These are phyloP conservation scores for Desmophyllum pertusum DNA, from an alignment of 92 coral and sea anemone species.

Conservation along the genomic window DNA sequence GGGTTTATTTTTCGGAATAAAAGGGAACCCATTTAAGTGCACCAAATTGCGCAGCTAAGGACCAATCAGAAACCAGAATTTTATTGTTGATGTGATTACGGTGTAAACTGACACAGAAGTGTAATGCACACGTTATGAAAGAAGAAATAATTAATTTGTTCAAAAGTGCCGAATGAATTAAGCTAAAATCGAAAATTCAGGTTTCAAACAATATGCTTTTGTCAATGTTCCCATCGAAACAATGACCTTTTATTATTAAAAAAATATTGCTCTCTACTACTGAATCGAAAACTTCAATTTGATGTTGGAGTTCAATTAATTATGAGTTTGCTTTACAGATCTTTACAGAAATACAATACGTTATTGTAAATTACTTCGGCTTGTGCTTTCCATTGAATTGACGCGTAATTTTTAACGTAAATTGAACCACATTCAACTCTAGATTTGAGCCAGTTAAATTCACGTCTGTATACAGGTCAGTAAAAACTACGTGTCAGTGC, in stretches of 20 bases:
- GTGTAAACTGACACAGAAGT: neutral
- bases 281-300: neutral
- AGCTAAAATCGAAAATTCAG: no score
- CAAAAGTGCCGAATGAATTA: neutral
- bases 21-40: neutral
- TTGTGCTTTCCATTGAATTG: no score
- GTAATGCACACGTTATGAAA: neutral
- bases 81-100: neutral
- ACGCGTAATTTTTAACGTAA: no score
- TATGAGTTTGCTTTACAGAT: neutral
- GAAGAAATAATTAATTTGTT: neutral
- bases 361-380: neutral
- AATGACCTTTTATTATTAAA: neutral
- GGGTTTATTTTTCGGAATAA: no score
- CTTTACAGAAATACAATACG: neutral
- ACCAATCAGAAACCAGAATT: neutral
- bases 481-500: no score
- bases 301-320: no score
- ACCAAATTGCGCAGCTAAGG: neutral
- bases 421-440: no score
- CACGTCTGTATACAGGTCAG: no score
- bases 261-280: neutral
- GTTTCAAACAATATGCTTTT: neutral
- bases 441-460: no score
- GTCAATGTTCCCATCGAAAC: neutral